Percentiles rank a stretch among this genome's conserved stretches.
These are phyloP conservation scores for Temnothorax ravouxi DNA, from an alignment of 2,888 invertebrate species.

Conservation along the genomic window DNA sequence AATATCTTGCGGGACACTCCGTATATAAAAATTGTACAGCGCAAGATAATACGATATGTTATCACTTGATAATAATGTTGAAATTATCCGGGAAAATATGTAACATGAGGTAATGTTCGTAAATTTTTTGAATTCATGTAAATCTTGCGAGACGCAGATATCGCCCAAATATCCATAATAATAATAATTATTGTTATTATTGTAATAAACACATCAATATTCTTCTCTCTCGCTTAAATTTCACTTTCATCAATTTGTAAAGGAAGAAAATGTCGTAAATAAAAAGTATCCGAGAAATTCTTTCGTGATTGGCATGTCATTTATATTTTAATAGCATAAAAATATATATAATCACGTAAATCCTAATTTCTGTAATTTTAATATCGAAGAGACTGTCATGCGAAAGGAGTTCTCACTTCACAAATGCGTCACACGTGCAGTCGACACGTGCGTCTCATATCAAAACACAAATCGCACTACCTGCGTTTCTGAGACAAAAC, in stretches of 20 bases:
- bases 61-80: conserved; percentile 1
- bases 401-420: neutral
- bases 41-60: conserved; percentile 7
- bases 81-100: neutral
- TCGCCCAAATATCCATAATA: neutral
- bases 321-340: neutral
- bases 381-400: neutral
- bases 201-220: neutral
- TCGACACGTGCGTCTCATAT: neutral
- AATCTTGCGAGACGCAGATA: neutral
- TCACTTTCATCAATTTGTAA: neutral
- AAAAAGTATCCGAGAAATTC: neutral
- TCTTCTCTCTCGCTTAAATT: neutral
- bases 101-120: neutral
- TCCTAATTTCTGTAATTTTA: neutral
- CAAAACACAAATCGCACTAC: neutral
- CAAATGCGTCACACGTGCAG: neutral
- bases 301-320: neutral
- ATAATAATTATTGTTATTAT: neutral
- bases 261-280: neutral
- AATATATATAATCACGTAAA: neutral
- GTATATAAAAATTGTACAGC: conserved; percentile 1
- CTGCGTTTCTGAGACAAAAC: neutral
- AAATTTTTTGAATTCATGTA: neutral
- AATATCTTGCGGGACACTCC: neutral